Conservation (phyloP, 1,140 invertebrate genomes). For the Drosophila equinoxialis region DNA sequence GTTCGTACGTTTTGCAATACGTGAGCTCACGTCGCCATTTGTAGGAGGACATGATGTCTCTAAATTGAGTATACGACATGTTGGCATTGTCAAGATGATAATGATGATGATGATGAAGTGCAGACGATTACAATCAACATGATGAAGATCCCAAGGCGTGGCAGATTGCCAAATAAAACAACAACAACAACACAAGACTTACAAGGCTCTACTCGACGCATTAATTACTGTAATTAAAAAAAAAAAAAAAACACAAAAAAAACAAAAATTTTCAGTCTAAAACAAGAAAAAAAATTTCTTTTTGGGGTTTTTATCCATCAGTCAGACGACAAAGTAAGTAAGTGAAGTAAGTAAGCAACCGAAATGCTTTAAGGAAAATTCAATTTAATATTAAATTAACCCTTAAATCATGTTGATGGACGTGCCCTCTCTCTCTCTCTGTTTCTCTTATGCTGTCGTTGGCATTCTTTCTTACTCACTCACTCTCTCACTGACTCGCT, state of each 20-base stretch:
- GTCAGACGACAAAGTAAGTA: constrained; percentile 26
- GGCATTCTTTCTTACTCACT: constrained; percentile 6
- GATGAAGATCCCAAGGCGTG: constrained; percentile 47
- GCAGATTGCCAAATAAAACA: constrained; percentile 32
- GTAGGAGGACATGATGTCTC: constrained; percentile 53
- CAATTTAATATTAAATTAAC: constrained; percentile 69
- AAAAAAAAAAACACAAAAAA: no score
- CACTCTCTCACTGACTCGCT: not conserved
- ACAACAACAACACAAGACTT: constrained; percentile 30
- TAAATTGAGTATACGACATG: constrained; percentile 58
- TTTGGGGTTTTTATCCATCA: constrained; percentile 38
- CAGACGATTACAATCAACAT: not conserved
- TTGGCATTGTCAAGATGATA: constrained; percentile 41
- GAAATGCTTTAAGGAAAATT: constrained; percentile 43
- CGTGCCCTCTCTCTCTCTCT: not conserved
- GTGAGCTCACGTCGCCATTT: constrained; percentile 52
- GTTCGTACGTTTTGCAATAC: constrained; percentile 25
- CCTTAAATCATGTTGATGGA: constrained; percentile 58
- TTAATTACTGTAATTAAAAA: constrained; percentile 36
- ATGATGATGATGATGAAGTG: constrained; percentile 13
- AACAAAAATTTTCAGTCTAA: constrained; percentile 8
- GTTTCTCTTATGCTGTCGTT: not conserved
- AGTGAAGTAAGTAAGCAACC: not conserved
- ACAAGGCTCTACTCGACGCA: constrained; percentile 22
- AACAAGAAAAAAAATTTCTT: constrained; percentile 18